Evolutionary conservation across 2,113 vertebrate genomes (phyloP).

Genomic region (Sorex fumeus): DNA sequence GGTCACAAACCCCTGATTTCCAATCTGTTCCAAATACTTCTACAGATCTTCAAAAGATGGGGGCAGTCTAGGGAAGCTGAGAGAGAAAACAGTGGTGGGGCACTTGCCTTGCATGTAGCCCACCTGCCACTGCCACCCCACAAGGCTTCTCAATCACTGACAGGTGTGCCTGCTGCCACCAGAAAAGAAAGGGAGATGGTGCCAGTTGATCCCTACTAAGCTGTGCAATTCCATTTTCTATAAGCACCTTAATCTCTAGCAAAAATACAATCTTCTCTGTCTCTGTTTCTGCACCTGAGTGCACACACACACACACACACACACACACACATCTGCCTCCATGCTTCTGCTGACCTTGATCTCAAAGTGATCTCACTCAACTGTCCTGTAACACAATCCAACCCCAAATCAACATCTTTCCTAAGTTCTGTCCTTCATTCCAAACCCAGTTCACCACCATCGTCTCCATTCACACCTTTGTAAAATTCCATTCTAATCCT

Average conservation of each 20-base stretch:
- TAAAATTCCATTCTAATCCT: not conserved
- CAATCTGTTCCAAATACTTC: not conserved
- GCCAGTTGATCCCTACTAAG: not conserved
- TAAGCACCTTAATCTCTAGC: not conserved
- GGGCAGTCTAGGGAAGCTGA: too few relatives aligned
- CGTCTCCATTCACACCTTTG: not conserved
- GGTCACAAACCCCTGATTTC: not conserved
- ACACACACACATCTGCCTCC: not conserved
- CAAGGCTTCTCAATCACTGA: too few relatives aligned
- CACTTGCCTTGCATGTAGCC: too few relatives aligned
- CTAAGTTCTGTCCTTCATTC: not conserved
- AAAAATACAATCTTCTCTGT: not conserved
- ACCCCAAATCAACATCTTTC: not conserved
- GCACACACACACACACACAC: not conserved
- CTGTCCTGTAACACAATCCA: not conserved
- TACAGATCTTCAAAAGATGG: not conserved
- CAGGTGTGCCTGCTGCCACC: not conserved
- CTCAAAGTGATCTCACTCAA: not conserved
- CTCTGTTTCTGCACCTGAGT: not conserved
- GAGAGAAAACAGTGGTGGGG: too few relatives aligned
- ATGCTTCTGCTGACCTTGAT: not conserved
- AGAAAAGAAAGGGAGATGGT: not conserved
- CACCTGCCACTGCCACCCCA: too few relatives aligned
- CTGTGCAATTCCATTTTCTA: not conserved
- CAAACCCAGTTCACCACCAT: not conserved